Conservation (phyloP, 1,140 invertebrate species). For the Drosophila guanche region DNA sequence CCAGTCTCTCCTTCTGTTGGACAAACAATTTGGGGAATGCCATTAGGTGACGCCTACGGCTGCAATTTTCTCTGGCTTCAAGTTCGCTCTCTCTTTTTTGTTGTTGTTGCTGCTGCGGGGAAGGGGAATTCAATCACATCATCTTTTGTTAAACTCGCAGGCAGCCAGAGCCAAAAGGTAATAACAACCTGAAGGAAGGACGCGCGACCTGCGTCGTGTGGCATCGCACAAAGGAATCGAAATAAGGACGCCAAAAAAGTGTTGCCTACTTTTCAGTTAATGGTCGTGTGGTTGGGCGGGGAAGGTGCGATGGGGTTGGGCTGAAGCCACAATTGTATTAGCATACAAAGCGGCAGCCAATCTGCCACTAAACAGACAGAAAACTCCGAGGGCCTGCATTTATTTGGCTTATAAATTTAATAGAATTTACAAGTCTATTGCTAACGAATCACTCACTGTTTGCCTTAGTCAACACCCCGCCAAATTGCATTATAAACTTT, state of each 20-base stretch:
- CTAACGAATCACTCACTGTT: conserved; percentile 29
- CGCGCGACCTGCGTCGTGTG: neutral
- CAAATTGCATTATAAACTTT: conserved; percentile 75
- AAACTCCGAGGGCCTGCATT: conserved; percentile 2
- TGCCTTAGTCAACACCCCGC: conserved; percentile 31
- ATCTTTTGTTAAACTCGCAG: conserved; percentile 59
- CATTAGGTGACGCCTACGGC: conserved; percentile 75
- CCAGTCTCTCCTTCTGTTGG: conserved; percentile 53
- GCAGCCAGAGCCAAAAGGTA: conserved; percentile 45
- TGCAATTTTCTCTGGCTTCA: conserved; percentile 72
- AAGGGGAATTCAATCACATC: conserved; percentile 71
- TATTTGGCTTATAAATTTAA: conserved; percentile 37
- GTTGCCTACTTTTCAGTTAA: conserved; percentile 43
- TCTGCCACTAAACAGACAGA: neutral
- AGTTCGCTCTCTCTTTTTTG: conserved; percentile 4
- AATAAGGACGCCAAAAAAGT: conserved; percentile 33
- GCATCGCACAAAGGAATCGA: conserved; percentile 40
- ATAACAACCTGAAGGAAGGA: conserved; percentile 36
- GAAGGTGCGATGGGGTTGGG: conserved; percentile 13
- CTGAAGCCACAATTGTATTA: too few relatives aligned
- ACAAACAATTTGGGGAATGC: conserved; percentile 79
- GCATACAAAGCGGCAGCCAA: too few relatives aligned
- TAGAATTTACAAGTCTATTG: conserved; percentile 45
- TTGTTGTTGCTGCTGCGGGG: conserved; percentile 6
- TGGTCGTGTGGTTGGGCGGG: conserved; percentile 2